Conservation (phyloP, 2,797 vertebrate species). For the Phrynocephalus guinanensis region DNA sequence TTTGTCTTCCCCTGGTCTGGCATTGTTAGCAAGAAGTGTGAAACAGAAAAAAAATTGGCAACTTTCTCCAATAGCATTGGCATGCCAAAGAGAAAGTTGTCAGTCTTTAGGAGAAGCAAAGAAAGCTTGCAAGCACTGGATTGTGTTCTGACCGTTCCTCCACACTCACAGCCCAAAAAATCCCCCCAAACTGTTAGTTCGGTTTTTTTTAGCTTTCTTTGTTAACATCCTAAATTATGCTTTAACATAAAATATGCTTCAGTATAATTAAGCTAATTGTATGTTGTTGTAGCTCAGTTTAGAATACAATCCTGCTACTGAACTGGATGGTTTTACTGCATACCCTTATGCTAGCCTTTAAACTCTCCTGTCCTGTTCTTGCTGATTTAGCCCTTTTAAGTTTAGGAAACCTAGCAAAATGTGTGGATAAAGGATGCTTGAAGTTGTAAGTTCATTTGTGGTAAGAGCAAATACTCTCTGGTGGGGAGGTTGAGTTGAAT, state of each 20-base stretch:
- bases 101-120: constrained; percentile 43
- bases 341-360: neutral
- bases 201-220: neutral
- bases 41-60: constrained; percentile 37
- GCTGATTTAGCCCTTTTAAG: neutral
- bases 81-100: constrained; percentile 5
- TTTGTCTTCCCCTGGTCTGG: neutral
- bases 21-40: neutral
- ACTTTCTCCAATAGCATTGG: neutral
- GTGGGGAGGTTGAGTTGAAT: neutral
- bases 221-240: no score
- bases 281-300: accelerated
- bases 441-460: neutral
- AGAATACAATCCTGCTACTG: neutral
- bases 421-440: neutral
- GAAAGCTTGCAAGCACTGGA: constrained; percentile 56
- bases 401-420: neutral
- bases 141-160: neutral
- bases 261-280: constrained; percentile 62
- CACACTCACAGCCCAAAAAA: constrained; percentile 25
- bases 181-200: constrained; percentile 4
- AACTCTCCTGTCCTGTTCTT: neutral
- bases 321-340: neutral
- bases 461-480: neutral
- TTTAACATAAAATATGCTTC: constrained; percentile 11